Evolutionary conservation across 2,797 vertebrate genomes (phyloP), one percentile per base, ranked within the genome.

Genomic region (Phoeniculus purpureus): DNA sequence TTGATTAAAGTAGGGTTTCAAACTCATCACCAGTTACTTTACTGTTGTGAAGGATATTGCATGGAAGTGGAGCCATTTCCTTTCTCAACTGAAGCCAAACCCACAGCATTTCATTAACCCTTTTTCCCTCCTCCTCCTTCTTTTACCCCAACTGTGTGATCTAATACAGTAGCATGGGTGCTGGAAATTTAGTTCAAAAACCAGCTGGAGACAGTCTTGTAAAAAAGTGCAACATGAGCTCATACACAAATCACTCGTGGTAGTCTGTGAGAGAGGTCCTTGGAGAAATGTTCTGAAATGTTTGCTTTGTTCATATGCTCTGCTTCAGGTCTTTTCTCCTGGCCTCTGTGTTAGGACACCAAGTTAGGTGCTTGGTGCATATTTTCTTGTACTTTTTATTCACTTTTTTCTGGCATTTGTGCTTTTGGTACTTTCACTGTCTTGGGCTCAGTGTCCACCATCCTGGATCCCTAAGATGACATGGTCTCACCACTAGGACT

Each of bases 21-120:
- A 51, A 90, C 26, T 74, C 48, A 8, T 67, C 43, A 75, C 22
- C 54, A 10, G 67, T 45, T 66, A 58, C 56, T 32, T 62, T 67
- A 14, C 90, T 89, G 81, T 92, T 92, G 65, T 65, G 75, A 89
- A 95, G 90, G 94, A 87, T 94, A 68, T 96, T 96, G 93, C 93
- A 54, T 72, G 66, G 58, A 55, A 87, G 68, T 32, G 47, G 21
- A 77, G 86, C 71, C 84, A 86, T 93, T 96, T 96, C 90, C 93
- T 93, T 82, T 89, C 71, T 68, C 92, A 94, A 93, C 94, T 3
- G 86, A 93, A 90, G 81, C 51, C 86, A 92, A 87, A 94, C 72
- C 2, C 18, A 85, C 2, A 4, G 50, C n/a, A 26, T 87, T 92
- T 92, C 61, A 55, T 80, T 74, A 87, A 18, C 29, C 20, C 27